A percentile compares a stretch with the other conserved stretches of the same genome.
phyloP scores from a whole-genome alignment of 2,888 invertebrate genomes.

The Scrobipalpa atriplicella region DNA sequence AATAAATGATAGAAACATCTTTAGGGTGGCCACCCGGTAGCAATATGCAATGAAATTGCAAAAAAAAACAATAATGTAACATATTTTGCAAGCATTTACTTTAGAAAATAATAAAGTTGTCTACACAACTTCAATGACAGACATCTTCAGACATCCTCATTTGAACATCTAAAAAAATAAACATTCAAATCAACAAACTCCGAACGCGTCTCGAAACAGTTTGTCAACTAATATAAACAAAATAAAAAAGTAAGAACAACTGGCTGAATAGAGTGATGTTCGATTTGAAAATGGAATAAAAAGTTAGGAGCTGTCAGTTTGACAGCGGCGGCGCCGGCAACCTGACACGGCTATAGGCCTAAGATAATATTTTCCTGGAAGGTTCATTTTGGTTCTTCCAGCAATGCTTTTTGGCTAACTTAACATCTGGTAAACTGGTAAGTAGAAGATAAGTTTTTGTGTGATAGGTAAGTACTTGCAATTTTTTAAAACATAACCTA shows the following conservation, averaged over 20 bases:
- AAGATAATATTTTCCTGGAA: constrained; percentile 45
- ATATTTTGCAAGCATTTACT: no score
- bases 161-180: constrained; percentile 45
- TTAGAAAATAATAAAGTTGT: no score
- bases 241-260: constrained; percentile 34
- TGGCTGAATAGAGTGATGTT: constrained; percentile 57
- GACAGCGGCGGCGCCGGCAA: constrained; percentile 71
- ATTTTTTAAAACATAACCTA: no score
- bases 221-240: constrained; percentile 66
- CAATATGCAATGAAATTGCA: neutral
- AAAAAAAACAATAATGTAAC: neutral
- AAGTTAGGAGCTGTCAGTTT: constrained; percentile 68
- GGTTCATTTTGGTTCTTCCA: constrained; percentile 8
- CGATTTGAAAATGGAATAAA: constrained; percentile 51
- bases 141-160: constrained; percentile 16
- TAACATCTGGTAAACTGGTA: constrained; percentile 2
- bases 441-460: no score
- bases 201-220: constrained; percentile 48
- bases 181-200: constrained; percentile 44
- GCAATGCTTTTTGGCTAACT: neutral
- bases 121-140: neutral
- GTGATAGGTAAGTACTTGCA: no score
- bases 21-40: neutral
- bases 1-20: constrained; percentile 26
- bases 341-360: constrained; percentile 66